Conservation (phyloP, 2,888 invertebrate species). For the Pristionchus mayeri region DNA sequence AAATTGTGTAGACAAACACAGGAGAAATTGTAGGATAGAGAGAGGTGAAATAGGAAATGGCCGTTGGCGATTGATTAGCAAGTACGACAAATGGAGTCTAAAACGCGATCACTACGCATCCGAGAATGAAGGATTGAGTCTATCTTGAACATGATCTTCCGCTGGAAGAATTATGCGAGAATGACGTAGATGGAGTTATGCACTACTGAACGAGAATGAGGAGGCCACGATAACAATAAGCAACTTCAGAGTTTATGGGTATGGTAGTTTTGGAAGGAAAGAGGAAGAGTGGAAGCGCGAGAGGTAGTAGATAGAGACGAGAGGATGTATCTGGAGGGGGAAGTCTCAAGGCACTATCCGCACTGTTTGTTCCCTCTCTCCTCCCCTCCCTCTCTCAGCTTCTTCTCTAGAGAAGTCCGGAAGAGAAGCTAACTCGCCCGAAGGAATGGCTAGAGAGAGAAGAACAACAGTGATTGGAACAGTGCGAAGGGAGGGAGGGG, state of each 20-base stretch:
- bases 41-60: background rate
- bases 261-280: background rate
- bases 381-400: background rate
- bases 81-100: no score
- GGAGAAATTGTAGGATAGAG: background rate
- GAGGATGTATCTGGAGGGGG: slow-evolving; percentile 35
- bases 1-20: background rate
- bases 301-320: background rate
- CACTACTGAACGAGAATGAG: no score
- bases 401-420: background rate
- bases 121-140: background rate
- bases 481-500: background rate
- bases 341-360: slow-evolving; percentile 37
- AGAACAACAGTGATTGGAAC: slow-evolving; percentile 40
- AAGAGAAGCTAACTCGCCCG: slow-evolving; percentile 36
- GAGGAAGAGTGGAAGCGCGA: background rate
- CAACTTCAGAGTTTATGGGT: no score
- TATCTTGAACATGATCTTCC: background rate
- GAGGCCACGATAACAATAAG: no score
- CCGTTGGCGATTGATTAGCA: no score
- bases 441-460: slow-evolving; percentile 7
- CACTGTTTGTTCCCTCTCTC: slow-evolving; percentile 22
- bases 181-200: no score
- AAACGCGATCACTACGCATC: background rate
- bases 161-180: background rate